Conservation (phyloP, 2,888 invertebrate genomes). For the Heliothis peltigera region DNA sequence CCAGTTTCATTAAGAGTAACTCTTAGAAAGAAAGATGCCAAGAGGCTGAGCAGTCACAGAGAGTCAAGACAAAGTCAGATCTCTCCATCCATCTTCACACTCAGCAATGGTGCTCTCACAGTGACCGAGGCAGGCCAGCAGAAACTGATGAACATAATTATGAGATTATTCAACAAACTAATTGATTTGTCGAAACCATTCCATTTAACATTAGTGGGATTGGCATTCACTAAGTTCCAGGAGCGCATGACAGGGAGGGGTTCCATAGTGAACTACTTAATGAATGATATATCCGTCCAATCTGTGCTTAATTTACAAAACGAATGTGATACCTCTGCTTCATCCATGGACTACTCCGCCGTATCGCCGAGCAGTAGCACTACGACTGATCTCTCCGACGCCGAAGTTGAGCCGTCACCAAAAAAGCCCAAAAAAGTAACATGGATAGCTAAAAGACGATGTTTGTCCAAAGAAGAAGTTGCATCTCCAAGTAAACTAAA, state of each 20-base stretch:
- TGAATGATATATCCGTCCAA: conserved; percentile 94
- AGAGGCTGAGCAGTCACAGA: conserved; percentile 92
- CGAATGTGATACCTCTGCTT: conserved; percentile 85
- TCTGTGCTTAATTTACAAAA: conserved; percentile 92
- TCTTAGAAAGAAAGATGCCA: conserved; percentile 92
- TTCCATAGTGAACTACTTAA: conserved; percentile 93
- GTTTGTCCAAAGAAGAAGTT: conserved; percentile 87
- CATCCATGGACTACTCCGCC: conserved; percentile 87
- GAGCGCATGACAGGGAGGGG: conserved; percentile 92
- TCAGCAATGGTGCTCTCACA: conserved; percentile 84
- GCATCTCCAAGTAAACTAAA: conserved; percentile 92
- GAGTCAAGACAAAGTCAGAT: conserved; percentile 94
- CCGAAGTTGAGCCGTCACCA: conserved; percentile 93
- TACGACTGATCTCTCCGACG: conserved; percentile 91
- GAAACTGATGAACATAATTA: conserved; percentile 92
- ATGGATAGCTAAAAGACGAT: conserved; percentile 87
- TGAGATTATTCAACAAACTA: conserved; percentile 93
- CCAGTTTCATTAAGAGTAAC: conserved; percentile 94
- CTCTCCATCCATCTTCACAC: conserved; percentile 91
- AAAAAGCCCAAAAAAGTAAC: conserved; percentile 91
- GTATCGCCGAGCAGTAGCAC: conserved; percentile 86
- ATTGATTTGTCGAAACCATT: conserved; percentile 93
- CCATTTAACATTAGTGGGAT: conserved; percentile 94
- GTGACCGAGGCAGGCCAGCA: conserved; percentile 89
- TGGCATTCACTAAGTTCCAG: conserved; percentile 95